A percentile compares a stretch with the other conserved stretches of the same genome.
These are phyloP conservation scores for Aphaenogaster ashmeadi DNA, from an alignment of 1,140 invertebrate genomes.

Conservation along the genomic window DNA sequence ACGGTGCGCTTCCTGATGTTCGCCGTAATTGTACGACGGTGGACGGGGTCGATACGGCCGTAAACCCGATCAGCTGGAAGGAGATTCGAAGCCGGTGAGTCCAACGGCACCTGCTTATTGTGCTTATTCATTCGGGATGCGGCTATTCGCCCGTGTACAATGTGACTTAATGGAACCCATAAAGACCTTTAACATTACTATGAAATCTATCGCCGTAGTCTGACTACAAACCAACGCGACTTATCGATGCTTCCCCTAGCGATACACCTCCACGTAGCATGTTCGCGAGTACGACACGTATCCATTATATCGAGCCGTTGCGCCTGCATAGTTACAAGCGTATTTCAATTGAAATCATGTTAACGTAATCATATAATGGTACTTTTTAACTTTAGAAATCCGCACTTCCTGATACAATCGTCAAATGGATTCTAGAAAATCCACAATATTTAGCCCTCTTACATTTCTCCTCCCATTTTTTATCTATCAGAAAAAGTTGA, in stretches of 20 bases:
- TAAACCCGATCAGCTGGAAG: slow-evolving; percentile 85
- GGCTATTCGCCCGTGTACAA: slow-evolving; percentile 42
- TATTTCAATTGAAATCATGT: slow-evolving; percentile 48
- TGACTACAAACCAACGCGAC: slow-evolving; percentile 13
- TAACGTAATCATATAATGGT: slow-evolving; percentile 13
- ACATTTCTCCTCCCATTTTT: neutral
- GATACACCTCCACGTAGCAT: slow-evolving; percentile 34
- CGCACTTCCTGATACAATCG: neutral
- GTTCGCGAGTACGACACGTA: slow-evolving; percentile 27
- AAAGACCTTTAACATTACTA: slow-evolving; percentile 57
- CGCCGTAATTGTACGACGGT: slow-evolving; percentile 82
- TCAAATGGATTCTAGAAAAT: neutral
- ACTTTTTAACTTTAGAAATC: neutral
- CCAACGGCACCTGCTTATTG: slow-evolving; percentile 74
- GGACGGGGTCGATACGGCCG: slow-evolving; percentile 85
- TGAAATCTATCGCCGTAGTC: slow-evolving; percentile 43
- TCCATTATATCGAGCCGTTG: slow-evolving; percentile 37
- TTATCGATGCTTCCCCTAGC: slow-evolving; percentile 27
- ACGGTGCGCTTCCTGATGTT: slow-evolving; percentile 82
- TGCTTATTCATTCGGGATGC: slow-evolving; percentile 72
- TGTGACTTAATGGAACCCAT: slow-evolving; percentile 60
- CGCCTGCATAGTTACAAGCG: slow-evolving; percentile 26
- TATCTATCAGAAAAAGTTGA: neutral
- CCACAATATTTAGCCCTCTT: too few relatives aligned
- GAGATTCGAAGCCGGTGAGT: slow-evolving; percentile 85